A percentile compares a stretch with the other conserved stretches of the same genome.
phyloP scores from a whole-genome alignment of 2,797 vertebrate genomes.

The Fundulus diaphanus region DNA sequence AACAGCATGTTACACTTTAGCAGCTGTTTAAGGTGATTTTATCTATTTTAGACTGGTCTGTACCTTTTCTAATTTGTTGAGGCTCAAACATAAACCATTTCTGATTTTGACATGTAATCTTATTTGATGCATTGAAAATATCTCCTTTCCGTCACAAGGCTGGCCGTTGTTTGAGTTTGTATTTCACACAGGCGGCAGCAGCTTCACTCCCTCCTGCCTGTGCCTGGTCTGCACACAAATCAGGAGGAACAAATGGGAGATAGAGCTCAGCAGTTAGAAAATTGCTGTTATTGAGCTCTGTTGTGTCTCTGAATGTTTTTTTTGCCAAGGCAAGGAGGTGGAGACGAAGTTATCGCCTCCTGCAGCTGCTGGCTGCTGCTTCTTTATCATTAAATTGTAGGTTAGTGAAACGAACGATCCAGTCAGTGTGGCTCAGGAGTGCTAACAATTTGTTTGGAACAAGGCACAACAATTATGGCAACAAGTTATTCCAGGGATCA shows the following conservation, averaged over 20 bases:
- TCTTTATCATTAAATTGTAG: not conserved
- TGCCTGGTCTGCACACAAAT: slow-evolving; percentile 1
- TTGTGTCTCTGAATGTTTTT: not conserved
- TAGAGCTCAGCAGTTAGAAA: not conserved
- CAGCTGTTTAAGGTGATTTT: not conserved
- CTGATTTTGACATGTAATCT: not conserved
- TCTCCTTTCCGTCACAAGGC: not conserved
- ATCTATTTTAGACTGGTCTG: not conserved
- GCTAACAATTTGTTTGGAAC: not conserved
- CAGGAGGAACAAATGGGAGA: not conserved
- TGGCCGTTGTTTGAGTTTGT: not conserved
- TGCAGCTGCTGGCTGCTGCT: not conserved
- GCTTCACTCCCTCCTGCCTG: not conserved
- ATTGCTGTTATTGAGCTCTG: not conserved
- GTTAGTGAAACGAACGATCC: not conserved
- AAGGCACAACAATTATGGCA: not conserved
- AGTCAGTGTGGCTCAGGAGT: not conserved
- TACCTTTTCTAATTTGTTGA: not conserved
- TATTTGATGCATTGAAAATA: not conserved
- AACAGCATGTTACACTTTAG: too few relatives aligned
- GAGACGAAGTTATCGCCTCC: not conserved
- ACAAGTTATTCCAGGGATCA: not conserved
- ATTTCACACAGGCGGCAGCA: not conserved
- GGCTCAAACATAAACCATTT: not conserved
- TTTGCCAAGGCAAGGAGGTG: not conserved